phyloP scores from a whole-genome alignment of 2,113 vertebrate genomes.

The Spea multiplicata region DNA sequence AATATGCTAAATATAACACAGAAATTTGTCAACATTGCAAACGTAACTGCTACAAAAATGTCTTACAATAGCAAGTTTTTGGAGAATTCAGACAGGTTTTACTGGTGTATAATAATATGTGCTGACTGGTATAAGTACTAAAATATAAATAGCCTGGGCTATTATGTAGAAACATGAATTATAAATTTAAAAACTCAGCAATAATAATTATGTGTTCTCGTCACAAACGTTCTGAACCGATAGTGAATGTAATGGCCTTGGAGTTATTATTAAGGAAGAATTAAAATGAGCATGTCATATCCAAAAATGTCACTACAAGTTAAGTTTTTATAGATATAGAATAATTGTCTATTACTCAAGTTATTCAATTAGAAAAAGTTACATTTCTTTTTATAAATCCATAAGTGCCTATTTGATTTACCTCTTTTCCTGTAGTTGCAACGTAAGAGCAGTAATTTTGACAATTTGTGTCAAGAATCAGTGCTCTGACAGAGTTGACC shows the following conservation, averaged over 20 bases:
- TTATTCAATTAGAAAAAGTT: background rate
- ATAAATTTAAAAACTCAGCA: background rate
- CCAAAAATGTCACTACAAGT: background rate
- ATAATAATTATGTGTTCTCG: background rate
- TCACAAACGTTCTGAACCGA: background rate
- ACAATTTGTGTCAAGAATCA: no score
- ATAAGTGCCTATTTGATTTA: no score
- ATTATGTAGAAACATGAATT: background rate
- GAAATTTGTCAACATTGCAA: no score
- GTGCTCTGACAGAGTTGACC: no score
- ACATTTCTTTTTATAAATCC: no score
- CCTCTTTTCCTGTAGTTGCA: no score
- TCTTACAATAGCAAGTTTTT: no score
- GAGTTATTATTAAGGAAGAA: background rate
- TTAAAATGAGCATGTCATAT: background rate
- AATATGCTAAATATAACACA: no score
- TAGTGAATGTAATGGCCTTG: background rate
- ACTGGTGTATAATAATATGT: conserved; percentile 56
- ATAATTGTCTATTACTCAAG: background rate
- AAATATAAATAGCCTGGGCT: background rate
- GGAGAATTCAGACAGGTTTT: conserved; percentile 64
- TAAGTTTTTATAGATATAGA: background rate
- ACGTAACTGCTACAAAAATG: no score
- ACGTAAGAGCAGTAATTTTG: no score
- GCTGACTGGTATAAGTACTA: conserved; percentile 59